phyloP scores from a whole-genome alignment of 2,113 vertebrate genomes.

The Symphodus melops region DNA sequence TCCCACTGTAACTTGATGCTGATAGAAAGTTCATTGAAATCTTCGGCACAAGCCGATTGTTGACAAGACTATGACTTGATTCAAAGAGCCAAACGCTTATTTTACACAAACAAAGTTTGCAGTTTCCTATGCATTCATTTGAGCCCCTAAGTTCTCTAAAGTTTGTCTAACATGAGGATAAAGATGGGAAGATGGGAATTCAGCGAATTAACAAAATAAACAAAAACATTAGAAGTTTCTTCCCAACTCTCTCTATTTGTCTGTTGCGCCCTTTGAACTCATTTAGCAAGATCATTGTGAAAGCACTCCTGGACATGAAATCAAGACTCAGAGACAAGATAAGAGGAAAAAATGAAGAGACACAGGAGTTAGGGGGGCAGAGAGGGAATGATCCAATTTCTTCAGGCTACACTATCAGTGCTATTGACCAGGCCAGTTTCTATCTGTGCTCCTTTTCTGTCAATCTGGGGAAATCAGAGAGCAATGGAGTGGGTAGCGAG shows the following conservation, averaged over 20 bases:
- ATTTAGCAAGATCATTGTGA: slow-evolving; percentile 25
- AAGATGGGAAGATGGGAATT: slow-evolving; percentile 11
- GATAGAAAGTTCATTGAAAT: no score
- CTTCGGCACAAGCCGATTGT: no score
- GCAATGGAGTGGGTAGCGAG: slow-evolving; percentile 62
- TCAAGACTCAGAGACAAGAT: slow-evolving; percentile 15
- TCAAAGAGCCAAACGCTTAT: no score
- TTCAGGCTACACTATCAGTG: slow-evolving; percentile 66
- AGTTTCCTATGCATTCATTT: no score
- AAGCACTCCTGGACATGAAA: slow-evolving; percentile 23
- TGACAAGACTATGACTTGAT: no score
- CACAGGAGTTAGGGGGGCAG: background rate
- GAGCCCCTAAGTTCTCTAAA: no score
- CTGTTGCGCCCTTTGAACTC: slow-evolving; percentile 23
- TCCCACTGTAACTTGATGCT: no score
- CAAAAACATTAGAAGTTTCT: slow-evolving; percentile 13
- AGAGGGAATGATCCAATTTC: slow-evolving; percentile 75
- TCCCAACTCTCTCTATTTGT: background rate
- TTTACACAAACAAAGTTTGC: no score
- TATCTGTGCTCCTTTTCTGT: slow-evolving; percentile 76
- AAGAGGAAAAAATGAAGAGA: slow-evolving; percentile 15
- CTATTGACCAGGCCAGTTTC: slow-evolving; percentile 76
- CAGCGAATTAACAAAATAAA: slow-evolving; percentile 33
- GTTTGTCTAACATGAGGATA: no score
- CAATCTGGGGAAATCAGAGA: slow-evolving; percentile 81